phyloP scores from a whole-genome alignment of 2,113 vertebrate species.

The Natator depressus region DNA sequence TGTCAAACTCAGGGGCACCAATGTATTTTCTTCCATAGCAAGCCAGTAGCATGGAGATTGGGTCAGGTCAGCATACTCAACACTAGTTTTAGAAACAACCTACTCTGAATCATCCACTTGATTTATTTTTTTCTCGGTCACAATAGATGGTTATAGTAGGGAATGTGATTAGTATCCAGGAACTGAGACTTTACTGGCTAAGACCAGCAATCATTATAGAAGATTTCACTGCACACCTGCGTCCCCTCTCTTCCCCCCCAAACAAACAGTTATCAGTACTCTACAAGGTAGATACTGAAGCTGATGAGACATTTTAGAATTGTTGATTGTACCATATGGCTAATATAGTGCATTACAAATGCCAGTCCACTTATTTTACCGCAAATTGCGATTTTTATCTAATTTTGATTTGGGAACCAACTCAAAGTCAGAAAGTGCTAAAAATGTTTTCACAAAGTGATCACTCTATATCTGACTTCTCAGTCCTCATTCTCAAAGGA shows the following conservation, averaged over 20 bases:
- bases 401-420: slow-evolving; percentile 22
- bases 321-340: neutral
- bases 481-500: too few relatives aligned
- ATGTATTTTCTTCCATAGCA: neutral
- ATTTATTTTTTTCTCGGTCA: neutral
- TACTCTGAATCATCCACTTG: neutral
- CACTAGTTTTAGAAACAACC: neutral
- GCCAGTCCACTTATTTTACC: neutral
- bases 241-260: neutral
- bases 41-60: neutral
- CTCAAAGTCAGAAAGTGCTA: slow-evolving; percentile 7
- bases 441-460: neutral
- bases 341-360: neutral
- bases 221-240: neutral
- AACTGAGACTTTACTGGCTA: neutral
- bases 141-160: neutral
- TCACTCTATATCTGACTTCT: too few relatives aligned
- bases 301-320: neutral
- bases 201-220: neutral
- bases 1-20: neutral
- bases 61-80: neutral
- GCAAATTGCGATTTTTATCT: neutral
- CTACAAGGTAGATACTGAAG: neutral
- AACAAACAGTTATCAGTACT: neutral
- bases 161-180: neutral